Evolutionary conservation across 2,888 invertebrate genomes (phyloP).

Genomic region (Phaonia tiefii): DNA sequence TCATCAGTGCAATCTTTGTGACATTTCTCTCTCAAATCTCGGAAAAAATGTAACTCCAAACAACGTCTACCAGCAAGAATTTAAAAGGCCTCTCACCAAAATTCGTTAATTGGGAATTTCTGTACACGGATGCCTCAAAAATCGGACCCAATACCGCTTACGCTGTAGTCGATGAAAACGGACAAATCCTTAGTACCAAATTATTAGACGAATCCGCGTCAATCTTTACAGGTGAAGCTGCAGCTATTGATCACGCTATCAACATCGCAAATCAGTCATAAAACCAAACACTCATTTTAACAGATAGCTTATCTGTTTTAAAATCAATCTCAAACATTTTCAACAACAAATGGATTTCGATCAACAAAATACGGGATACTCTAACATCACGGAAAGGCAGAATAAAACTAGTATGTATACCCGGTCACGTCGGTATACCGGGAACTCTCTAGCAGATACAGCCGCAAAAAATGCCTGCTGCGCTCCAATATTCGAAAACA

Average conservation of each 20-base stretch:
- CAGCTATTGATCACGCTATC: background rate
- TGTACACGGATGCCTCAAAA: background rate
- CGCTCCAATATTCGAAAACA: background rate
- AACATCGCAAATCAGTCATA: background rate
- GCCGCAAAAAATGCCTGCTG: conserved; percentile 12
- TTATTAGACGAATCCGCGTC: no score
- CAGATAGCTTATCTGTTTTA: conserved; percentile 1
- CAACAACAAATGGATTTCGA: background rate
- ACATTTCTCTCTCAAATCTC: no score
- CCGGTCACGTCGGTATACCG: conserved; percentile 72
- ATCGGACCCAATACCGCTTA: background rate
- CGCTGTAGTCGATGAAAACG: background rate
- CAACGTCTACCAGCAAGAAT: no score
- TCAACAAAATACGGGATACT: conserved; percentile 11
- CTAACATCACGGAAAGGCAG: background rate
- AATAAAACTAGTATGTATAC: conserved; percentile 79
- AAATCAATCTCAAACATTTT: conserved; percentile 8
- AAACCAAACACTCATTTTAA: background rate
- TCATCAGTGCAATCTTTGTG: no score
- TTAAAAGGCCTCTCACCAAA: no score
- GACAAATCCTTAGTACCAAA: no score
- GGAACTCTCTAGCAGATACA: conserved; percentile 8
- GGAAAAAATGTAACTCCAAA: no score
- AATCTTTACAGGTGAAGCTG: background rate
- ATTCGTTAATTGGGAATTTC: background rate